phyloP scores from a whole-genome alignment of 2,113 vertebrate genomes.

The Nematolebias whitei region DNA sequence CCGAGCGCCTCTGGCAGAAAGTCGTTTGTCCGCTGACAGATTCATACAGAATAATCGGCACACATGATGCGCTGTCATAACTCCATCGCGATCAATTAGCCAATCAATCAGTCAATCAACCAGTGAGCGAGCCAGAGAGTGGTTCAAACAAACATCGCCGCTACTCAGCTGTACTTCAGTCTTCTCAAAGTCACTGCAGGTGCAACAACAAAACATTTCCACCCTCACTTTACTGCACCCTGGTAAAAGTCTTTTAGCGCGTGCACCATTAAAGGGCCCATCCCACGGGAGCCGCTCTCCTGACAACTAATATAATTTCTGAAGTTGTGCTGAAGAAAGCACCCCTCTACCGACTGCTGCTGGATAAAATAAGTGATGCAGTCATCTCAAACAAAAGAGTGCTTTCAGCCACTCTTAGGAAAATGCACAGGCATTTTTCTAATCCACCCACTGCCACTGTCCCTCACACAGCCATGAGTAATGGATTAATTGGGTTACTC shows the following conservation, averaged over 20 bases:
- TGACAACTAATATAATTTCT: conserved; percentile 71
- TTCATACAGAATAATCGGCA: conserved; percentile 41
- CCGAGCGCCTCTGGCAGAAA: conserved; percentile 64
- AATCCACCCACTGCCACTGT: conserved; percentile 72
- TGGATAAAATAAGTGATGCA: conserved; percentile 56
- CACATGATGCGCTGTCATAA: conserved; percentile 47
- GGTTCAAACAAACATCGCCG: conserved; percentile 16
- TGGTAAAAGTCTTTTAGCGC: conserved; percentile 61
- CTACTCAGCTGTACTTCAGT: conserved; percentile 31
- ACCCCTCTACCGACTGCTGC: conserved; percentile 29
- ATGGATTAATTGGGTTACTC: conserved; percentile 84
- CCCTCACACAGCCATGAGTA: conserved; percentile 72
- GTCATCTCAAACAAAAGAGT: conserved; percentile 64
- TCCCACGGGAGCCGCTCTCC: conserved; percentile 71
- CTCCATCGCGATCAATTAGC: conserved; percentile 41
- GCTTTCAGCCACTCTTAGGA: conserved; percentile 56
- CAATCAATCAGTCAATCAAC: conserved; percentile 37
- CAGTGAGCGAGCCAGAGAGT: neutral
- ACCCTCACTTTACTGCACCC: conserved; percentile 60
- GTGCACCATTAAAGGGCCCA: conserved; percentile 53
- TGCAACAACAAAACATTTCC: conserved; percentile 61
- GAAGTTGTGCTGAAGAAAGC: conserved; percentile 60
- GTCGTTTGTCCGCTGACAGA: conserved; percentile 66
- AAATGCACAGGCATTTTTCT: conserved; percentile 66
- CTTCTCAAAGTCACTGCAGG: conserved; percentile 53